Evolutionary conservation across 2,888 invertebrate species (phyloP).

Genomic region (Mesochorus sp.): DNA sequence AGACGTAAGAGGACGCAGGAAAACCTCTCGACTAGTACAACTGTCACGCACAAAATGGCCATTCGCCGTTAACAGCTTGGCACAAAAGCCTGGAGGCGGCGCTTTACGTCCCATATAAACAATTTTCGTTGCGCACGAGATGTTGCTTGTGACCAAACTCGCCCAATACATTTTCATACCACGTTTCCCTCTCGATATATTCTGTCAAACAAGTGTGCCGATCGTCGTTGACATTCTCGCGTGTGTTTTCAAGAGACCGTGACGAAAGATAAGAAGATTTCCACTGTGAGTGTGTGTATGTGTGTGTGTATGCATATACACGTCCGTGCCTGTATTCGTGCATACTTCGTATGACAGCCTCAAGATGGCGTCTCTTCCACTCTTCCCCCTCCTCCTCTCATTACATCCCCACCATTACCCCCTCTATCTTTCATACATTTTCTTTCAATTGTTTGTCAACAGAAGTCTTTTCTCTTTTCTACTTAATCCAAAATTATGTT

Average conservation of each 20-base stretch:
- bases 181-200: constrained; percentile 36
- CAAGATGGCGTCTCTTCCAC: constrained; percentile 70
- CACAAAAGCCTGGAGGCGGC: constrained; percentile 83
- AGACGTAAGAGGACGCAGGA: constrained; percentile 56
- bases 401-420: not conserved
- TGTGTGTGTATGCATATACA: no score
- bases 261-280: constrained; percentile 49
- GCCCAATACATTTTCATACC: constrained; percentile 10
- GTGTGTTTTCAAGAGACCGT: constrained; percentile 37
- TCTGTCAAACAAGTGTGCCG: constrained; percentile 35
- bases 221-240: not conserved
- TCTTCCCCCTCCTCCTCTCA: constrained; percentile 2
- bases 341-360: constrained; percentile 57
- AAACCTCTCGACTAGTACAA: constrained; percentile 68
- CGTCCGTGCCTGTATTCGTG: no score
- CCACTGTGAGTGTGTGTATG: not conserved
- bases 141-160: not conserved
- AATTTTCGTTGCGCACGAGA: constrained; percentile 25
- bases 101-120: constrained; percentile 67
- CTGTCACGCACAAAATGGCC: constrained; percentile 88
- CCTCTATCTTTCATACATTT: constrained; percentile 24
- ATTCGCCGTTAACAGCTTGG: constrained; percentile 84
- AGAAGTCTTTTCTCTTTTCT: constrained; percentile 59
- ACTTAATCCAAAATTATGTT: not conserved
- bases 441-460: constrained; percentile 70